phyloP scores from a whole-genome alignment of 2,113 vertebrate genomes.

The Helogale parvula region DNA sequence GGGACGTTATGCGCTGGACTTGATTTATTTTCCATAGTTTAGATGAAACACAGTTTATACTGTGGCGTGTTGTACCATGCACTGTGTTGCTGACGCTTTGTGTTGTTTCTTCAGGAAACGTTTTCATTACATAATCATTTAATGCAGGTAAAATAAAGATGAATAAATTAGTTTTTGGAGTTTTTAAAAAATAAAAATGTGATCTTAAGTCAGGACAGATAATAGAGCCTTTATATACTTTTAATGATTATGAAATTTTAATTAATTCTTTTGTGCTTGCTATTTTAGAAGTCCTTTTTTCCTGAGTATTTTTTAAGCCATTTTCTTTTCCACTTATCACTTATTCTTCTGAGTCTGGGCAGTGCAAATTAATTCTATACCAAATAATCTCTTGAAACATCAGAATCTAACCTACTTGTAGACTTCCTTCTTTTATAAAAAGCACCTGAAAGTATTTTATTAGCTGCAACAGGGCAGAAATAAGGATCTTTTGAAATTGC shows the following conservation, averaged over 20 bases:
- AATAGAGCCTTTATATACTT: neutral
- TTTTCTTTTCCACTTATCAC: constrained; percentile 3
- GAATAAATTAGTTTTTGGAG: neutral
- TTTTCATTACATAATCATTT: constrained; percentile 12
- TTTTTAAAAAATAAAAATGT: constrained; percentile 41
- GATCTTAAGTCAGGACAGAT: neutral
- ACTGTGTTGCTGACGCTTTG: neutral
- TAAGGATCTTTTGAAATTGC: constrained; percentile 3
- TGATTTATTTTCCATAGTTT: neutral
- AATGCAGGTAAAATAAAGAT: neutral
- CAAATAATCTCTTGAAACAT: constrained; percentile 28
- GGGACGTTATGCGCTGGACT: neutral
- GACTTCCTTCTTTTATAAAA: constrained; percentile 30
- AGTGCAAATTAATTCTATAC: constrained; percentile 11
- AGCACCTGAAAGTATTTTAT: neutral
- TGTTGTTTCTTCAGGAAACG: constrained; percentile 16
- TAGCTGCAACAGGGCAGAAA: neutral
- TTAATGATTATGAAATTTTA: neutral
- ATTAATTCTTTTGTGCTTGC: neutral
- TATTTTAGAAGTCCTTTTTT: constrained; percentile 45
- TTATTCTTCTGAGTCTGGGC: neutral
- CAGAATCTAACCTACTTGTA: neutral
- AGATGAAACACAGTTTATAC: neutral
- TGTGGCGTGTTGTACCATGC: neutral
- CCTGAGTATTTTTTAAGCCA: constrained; percentile 23